phyloP scores from a whole-genome alignment of 2,113 vertebrate genomes.

The Dicrurus megarhynchus region DNA sequence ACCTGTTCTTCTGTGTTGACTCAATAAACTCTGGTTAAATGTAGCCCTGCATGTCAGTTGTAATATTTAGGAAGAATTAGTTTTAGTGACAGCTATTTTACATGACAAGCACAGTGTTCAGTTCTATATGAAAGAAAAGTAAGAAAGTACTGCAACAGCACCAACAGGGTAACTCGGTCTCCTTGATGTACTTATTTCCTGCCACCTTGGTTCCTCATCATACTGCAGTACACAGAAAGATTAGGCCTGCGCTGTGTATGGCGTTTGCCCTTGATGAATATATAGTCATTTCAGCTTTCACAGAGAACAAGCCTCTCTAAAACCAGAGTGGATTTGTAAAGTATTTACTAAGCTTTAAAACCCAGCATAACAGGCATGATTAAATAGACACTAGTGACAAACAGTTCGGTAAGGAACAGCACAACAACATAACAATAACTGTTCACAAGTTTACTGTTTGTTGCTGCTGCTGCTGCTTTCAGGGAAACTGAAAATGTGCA shows the following conservation, averaged over 20 bases:
- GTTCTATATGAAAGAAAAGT: background rate
- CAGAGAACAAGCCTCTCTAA: constrained; percentile 8
- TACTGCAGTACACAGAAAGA: background rate
- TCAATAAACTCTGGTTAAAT: background rate
- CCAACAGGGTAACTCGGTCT: background rate
- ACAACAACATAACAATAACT: background rate
- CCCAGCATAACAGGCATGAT: constrained; percentile 21
- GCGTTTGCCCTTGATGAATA: constrained; percentile 2
- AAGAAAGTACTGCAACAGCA: background rate
- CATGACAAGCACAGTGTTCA: background rate
- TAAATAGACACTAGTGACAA: constrained; percentile 25
- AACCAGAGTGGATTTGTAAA: constrained; percentile 42
- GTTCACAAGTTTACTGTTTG: background rate
- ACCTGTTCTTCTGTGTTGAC: background rate
- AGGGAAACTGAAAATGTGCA: background rate
- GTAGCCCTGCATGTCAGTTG: background rate
- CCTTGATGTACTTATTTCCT: background rate
- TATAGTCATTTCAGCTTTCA: constrained; percentile 20
- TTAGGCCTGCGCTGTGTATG: background rate
- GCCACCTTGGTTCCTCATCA: background rate
- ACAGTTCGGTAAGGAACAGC: background rate
- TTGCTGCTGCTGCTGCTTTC: background rate
- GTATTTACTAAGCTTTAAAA: constrained; percentile 35
- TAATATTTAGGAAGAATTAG: background rate
- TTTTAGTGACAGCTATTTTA: background rate